A percentile compares a stretch with the other conserved stretches of the same genome.
phyloP scores from a whole-genome alignment of 2,113 vertebrate species.

The Pedionomus torquatus region DNA sequence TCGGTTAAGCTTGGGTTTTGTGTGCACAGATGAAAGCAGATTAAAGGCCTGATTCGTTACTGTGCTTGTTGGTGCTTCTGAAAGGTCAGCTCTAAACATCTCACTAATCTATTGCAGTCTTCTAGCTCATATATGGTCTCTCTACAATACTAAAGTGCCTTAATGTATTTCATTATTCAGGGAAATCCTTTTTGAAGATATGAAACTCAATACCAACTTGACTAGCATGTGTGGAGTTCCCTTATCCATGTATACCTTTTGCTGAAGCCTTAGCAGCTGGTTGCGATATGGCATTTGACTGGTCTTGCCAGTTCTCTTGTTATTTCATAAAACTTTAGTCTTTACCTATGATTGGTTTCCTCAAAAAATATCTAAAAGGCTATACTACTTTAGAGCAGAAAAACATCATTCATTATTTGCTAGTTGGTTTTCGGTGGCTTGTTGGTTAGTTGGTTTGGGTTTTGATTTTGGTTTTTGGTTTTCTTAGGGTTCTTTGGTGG shows the following conservation, averaged over 20 bases:
- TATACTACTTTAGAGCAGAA: not conserved
- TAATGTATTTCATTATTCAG: not conserved
- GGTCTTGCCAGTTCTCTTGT: not conserved
- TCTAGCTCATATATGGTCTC: not conserved
- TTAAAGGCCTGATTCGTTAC: not conserved
- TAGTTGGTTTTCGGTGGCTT: not conserved
- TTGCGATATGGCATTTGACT: too few species aligned
- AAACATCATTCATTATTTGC: not conserved
- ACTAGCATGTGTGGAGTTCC: not conserved
- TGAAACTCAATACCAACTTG: not conserved
- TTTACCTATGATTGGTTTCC: not conserved
- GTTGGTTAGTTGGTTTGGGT: too few species aligned
- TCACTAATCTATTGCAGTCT: not conserved
- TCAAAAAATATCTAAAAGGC: not conserved
- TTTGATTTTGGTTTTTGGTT: too few species aligned
- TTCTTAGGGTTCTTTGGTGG: too few species aligned
- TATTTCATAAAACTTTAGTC: not conserved
- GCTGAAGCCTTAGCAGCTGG: not conserved
- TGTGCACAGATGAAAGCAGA: not conserved
- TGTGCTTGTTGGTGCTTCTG: not conserved
- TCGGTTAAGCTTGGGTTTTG: not conserved
- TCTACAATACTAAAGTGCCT: not conserved
- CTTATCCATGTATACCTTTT: not conserved
- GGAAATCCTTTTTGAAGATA: not conserved
- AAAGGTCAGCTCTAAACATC: not conserved